Base-by-base conservation (phyloP, 2,797 vertebrate species). In the Morelia viridis region DNA sequence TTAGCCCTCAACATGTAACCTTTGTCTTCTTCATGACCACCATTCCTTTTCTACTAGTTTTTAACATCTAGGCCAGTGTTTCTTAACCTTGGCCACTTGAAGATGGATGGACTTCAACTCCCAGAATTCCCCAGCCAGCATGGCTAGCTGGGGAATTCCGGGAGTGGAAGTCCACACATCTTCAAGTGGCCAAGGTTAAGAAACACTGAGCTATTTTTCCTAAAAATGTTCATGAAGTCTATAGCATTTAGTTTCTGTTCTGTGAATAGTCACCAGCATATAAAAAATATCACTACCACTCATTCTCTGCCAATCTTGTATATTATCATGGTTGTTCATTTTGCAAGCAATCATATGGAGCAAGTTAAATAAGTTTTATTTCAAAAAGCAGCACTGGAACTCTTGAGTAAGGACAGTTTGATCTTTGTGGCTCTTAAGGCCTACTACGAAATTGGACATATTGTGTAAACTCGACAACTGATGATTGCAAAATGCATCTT, bases 1-100 rank as follows among this genome's bases (percentile, higher is more conserved):
- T 53, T 53, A 7, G 50, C 50, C 6, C 50, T 11, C 41, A 5
- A 60, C 12, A 60, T n/a, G 9, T 87, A 46, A 17, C 24, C 15
- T 53, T 57, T 41, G 50, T 68, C 17, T 90, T 84, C 80, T 87
- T 50, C 28, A 12, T 76, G 56, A 62, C n/a, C 56, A 64, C 35
- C 12, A 11, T 58, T 56, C 22, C 5, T 61, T 68, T 90, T 64
- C 19, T 53, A 90, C 85, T 91, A 0, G 0, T 22, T 91, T 68
- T 7, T 35, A 68, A 80, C 24, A 64, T 64, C 26, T 28, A 50
- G 46, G 46, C 46, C 35, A 41, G 35, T 41, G 35, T 41, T 41
- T 41, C 35, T 41, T 41, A 41, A 41, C 35, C 35, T 41, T 41
- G 35, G 35, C 35, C 35, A 41, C 35, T 41, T 41, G 35, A 41